Percentiles rank a stretch among this genome's conserved stretches.
Conservation (phyloP, 2,888 invertebrate genomes). For the Charanyca ferruginea region DNA sequence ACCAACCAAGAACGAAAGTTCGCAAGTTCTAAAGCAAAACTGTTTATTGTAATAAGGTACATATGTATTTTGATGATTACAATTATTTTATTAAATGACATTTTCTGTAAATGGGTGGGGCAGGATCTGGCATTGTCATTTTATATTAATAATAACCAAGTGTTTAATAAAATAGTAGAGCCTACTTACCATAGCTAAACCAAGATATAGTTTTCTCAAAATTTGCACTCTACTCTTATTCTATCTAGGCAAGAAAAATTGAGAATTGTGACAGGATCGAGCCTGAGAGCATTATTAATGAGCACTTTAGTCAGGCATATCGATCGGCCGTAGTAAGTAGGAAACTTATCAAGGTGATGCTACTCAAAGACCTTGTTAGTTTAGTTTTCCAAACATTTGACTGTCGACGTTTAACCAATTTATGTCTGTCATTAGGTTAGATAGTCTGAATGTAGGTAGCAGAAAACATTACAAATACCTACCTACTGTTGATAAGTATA, state of each 20-base stretch:
- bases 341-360: slow-evolving; percentile 3
- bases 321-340: slow-evolving; percentile 12
- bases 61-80: too few relatives aligned
- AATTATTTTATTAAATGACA: too few relatives aligned
- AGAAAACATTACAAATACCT: slow-evolving; percentile 5
- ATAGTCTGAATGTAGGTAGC: slow-evolving; percentile 26
- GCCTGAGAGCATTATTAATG: not conserved
- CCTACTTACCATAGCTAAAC: not conserved
- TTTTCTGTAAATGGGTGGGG: too few relatives aligned
- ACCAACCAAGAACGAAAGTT: too few relatives aligned
- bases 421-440: slow-evolving; percentile 37
- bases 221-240: too few relatives aligned
- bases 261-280: not conserved
- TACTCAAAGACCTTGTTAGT: slow-evolving; percentile 32
- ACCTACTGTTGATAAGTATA: slow-evolving; percentile 24
- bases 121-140: too few relatives aligned
- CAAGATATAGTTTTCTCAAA: too few relatives aligned
- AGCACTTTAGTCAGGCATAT: not conserved
- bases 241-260: too few relatives aligned
- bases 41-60: too few relatives aligned
- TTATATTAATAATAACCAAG: too few relatives aligned
- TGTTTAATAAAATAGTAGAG: too few relatives aligned
- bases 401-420: slow-evolving; percentile 35
- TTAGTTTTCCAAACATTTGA: slow-evolving; percentile 26
- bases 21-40: too few relatives aligned